A percentile compares a stretch with the other conserved stretches of the same genome.
These are phyloP conservation scores for Agapostemon virescens DNA, from an alignment of 2,888 invertebrate genomes.

Conservation along the genomic window DNA sequence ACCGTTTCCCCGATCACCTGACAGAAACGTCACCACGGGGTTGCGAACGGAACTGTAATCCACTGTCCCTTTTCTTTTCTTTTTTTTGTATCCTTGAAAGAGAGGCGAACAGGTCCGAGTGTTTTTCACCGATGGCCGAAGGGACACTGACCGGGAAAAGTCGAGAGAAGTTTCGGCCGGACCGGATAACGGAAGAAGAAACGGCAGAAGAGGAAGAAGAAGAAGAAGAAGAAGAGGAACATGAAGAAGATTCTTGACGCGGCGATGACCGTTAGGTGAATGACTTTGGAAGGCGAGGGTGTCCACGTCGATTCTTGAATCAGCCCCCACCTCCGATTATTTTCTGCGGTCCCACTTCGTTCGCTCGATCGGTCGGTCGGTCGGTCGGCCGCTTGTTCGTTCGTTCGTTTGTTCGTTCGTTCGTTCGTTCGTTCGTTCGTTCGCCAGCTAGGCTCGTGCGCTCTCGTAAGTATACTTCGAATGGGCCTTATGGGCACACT, in stretches of 20 bases:
- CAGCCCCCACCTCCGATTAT: constrained; percentile 68
- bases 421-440: constrained; percentile 35
- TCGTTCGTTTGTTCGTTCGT: constrained; percentile 32
- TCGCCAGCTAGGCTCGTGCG: constrained; percentile 57
- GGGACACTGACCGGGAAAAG: not conserved
- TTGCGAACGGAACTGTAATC: not conserved
- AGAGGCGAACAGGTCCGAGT: not conserved
- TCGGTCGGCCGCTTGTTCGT: constrained; percentile 35
- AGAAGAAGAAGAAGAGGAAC: constrained; percentile 47
- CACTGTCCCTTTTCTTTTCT: not conserved
- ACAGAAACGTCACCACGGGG: not conserved
- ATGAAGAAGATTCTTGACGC: constrained; percentile 70
- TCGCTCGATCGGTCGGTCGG: constrained; percentile 48
- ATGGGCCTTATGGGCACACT: constrained; percentile 73
- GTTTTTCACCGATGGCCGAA: not conserved
- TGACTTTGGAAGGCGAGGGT: constrained; percentile 75
- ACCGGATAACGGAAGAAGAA: constrained; percentile 59
- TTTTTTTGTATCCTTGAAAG: not conserved
- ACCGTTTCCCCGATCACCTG: not conserved
- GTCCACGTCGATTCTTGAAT: constrained; percentile 74
- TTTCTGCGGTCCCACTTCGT: constrained; percentile 65
- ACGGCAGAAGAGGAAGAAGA: constrained; percentile 37
- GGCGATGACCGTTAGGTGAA: constrained; percentile 77
- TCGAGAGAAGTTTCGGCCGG: constrained; percentile 5
- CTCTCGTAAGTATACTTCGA: constrained; percentile 70